These are phyloP conservation scores for Danio albolineatus DNA, from an alignment of 2,797 vertebrate species.

Conservation along the genomic window DNA sequence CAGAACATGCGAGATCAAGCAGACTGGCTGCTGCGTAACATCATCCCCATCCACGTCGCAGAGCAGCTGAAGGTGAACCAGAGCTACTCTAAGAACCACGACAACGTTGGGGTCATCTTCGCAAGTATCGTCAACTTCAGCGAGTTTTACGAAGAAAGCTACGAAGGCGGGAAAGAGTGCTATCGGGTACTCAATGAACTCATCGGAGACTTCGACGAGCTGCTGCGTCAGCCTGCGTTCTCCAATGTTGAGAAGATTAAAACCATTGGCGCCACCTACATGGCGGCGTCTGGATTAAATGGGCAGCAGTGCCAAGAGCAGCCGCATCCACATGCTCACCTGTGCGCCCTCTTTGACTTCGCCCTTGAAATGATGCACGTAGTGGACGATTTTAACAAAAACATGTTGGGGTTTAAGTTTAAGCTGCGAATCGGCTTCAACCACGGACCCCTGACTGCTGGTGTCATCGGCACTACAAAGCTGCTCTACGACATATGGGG, in stretches of 20 bases:
- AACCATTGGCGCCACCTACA: constrained; percentile 99
- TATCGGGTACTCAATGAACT: constrained; percentile 97
- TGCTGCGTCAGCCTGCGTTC: constrained; percentile 88
- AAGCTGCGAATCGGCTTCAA: constrained; percentile 97
- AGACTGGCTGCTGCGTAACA: constrained; percentile 95
- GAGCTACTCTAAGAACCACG: constrained; percentile 98
- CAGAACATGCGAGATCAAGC: constrained; percentile 97
- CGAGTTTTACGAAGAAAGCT: constrained; percentile 99
- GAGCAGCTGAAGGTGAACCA: constrained; percentile 98
- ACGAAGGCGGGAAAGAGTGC: constrained; percentile 96
- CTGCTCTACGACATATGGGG: constrained; percentile 98
- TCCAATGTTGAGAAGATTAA: constrained; percentile 97
- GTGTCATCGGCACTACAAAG: constrained; percentile 98
- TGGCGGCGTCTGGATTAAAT: constrained; percentile 95
- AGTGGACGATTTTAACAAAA: constrained; percentile 98
- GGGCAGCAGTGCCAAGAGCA: constrained; percentile 82
- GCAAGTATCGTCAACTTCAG: constrained; percentile 99
- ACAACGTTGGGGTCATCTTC: constrained; percentile 94
- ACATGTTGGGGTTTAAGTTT: constrained; percentile 98
- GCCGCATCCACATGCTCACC: constrained; percentile 85
- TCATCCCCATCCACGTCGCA: constrained; percentile 96
- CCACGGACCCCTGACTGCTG: constrained; percentile 94
- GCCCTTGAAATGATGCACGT: constrained; percentile 98
- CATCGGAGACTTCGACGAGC: constrained; percentile 96
- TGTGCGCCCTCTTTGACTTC: constrained; percentile 93